Evolutionary conservation across 2,797 vertebrate genomes (phyloP), one percentile per base, ranked within the genome.

Genomic region (Percopsis omiscomaycus): DNA sequence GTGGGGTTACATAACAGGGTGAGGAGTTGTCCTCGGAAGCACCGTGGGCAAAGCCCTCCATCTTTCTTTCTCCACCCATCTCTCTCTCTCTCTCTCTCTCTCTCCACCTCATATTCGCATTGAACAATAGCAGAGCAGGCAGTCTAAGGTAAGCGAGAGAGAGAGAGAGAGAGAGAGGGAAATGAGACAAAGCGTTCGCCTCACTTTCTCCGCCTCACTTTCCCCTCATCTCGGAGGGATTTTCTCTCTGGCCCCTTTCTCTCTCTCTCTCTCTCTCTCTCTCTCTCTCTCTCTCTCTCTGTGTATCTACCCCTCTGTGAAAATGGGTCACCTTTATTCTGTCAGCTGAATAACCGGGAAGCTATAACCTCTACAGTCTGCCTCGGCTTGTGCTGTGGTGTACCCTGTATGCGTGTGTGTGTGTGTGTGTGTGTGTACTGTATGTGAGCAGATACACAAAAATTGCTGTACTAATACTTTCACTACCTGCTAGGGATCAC

Each of bases 281-380:
- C 77, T 66, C 66, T 32, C 55, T 57, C 45, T 44, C 45, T 48
- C 49, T 66, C n/a, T 47, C 59, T 76, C 77, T 66, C 66, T 32
- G 45, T 74, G 78, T 67, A 80, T 81, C 59, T 78, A 82, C 77
- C 77, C 79, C 75, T 77, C 13, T 49, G 77, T 81, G 62, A 82
- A 91, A 91, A 88, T 89, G 81, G 89, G 90, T 89, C 88, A 89
- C 84, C 82, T 88, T 85, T 73, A 73, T 68, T 82, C 60, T 74
- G 64, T 80, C 73, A 77, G 64, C 72, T 81, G 71, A 71, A 80
- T 57, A 62, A 67, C 75, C 68, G 55, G 67, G 68, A 68, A 77
- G 75, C 77, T 82, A 82, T 83, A 77, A 74, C 82, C 84, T 69
- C 58, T 68, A 66, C 6, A 57, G 73, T 37, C 3, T 42, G 16